Conservation (phyloP, 2,113 vertebrate genomes). For the Psittacara wagleri region DNA sequence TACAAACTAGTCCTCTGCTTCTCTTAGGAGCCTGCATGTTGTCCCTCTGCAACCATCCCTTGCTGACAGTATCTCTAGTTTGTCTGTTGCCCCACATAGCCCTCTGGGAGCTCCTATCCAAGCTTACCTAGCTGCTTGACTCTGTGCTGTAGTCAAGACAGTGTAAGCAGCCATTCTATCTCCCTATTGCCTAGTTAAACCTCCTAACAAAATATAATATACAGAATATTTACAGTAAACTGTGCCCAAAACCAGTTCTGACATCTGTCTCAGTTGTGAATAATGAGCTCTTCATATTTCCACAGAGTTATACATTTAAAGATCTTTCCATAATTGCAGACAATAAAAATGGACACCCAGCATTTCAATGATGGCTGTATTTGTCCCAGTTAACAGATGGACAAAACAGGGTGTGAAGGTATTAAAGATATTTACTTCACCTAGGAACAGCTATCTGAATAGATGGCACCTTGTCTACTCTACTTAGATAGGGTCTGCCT, state of each 20-base stretch:
- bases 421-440: neutral
- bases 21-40: rapidly evolving
- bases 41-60: neutral
- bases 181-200: neutral
- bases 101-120: neutral
- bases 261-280: neutral
- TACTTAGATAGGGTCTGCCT: neutral
- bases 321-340: neutral
- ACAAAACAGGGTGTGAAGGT: neutral
- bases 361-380: neutral
- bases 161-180: neutral
- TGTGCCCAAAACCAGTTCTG: neutral
- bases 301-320: neutral
- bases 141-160: neutral
- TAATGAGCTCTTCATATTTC: neutral
- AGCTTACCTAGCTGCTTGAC: neutral
- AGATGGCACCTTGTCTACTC: neutral
- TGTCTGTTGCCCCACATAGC: rapidly evolving
- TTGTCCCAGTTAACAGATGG: neutral
- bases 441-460: neutral
- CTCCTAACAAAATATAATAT: neutral
- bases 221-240: neutral
- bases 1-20: neutral
- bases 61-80: neutral
- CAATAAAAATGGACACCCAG: neutral